Evolutionary conservation across 2,888 invertebrate species (phyloP), one percentile per base, ranked within the genome.

Genomic region (Ormyrus rosae): DNA sequence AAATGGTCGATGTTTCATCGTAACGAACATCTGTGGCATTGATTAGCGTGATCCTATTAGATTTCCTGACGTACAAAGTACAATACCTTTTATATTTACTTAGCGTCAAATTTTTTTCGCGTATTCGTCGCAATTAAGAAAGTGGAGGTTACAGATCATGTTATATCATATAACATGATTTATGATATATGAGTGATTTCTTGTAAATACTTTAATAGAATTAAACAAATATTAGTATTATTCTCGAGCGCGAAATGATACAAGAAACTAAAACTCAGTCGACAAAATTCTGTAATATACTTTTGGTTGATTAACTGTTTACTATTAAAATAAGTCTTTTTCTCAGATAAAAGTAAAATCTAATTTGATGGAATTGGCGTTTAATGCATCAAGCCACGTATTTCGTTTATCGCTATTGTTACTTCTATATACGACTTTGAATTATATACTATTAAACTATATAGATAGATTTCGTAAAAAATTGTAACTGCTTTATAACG

Each of bases 181-280:
- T 72, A 63, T 72, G 55, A 63, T 71, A 78, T 63, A 74, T 50
- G 61, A 78, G 55, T 74, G 48, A 78, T 63, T 76, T 76, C 19
- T 72, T 83, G 81, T 81, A 81, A 76, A 83, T 83, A 82, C 45
- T 82, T 80, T 75, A 67, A 75, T 78, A 81, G 74, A 76, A 34
- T 11, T 46, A 75, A 55, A 71, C 58, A 55, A 55, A 71, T 58
- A 55, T n/a, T 76, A 79, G 77, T 79, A 82, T 76, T 76, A 82
- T 68, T 63, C 10, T 19, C 56, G 13, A 70, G 58, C 69, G 64
- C 19, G n/a, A 55, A 13, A 74, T 68, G 56, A 75, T 71, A 68
- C 68, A 67, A 75, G 63, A n/a, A 63, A 60, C 9, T 10, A 50
- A 9, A 70, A 55, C 9, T 9, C 5, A 51, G 51, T 71, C n/a